Conservation (phyloP, 1,140 invertebrate species). For the Halictus rubicundus region DNA sequence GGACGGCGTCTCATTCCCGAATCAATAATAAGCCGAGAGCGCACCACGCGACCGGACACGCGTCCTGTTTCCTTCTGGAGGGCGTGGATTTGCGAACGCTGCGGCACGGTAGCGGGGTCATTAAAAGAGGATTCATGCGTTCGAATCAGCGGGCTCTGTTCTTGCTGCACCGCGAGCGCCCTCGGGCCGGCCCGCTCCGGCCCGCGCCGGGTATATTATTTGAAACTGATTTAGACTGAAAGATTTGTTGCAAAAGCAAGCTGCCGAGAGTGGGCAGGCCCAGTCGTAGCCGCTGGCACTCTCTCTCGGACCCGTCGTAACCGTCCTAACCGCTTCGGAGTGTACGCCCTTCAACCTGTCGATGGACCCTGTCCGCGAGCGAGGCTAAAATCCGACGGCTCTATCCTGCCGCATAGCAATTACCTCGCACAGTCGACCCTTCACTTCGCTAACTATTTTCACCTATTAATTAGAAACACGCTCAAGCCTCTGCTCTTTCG, state of each 20-base stretch:
- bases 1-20: neutral
- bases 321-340: slow-evolving; percentile 45
- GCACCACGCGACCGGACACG: neutral
- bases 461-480: too few species aligned
- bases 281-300: slow-evolving; percentile 51
- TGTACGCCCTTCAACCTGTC: slow-evolving; percentile 66
- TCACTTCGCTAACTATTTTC: too few species aligned
- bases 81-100: neutral
- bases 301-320: slow-evolving; percentile 51
- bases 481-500: too few species aligned
- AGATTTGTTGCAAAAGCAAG: slow-evolving; percentile 77
- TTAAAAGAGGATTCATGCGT: slow-evolving; percentile 39
- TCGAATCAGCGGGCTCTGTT: slow-evolving; percentile 11
- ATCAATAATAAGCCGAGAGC: neutral
- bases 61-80: neutral
- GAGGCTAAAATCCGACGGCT: slow-evolving; percentile 47
- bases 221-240: slow-evolving; percentile 79
- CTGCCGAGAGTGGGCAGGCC: slow-evolving; percentile 52
- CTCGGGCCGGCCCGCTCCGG: slow-evolving; percentile 29
- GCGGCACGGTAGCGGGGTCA: slow-evolving; percentile 31
- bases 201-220: slow-evolving; percentile 72
- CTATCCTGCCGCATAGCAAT: neutral
- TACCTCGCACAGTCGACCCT: too few species aligned
- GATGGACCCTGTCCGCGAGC: slow-evolving; percentile 58
- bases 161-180: slow-evolving; percentile 28